These are phyloP conservation scores for Cotesia congregata DNA, from an alignment of 2,888 invertebrate species.

Conservation along the genomic window DNA sequence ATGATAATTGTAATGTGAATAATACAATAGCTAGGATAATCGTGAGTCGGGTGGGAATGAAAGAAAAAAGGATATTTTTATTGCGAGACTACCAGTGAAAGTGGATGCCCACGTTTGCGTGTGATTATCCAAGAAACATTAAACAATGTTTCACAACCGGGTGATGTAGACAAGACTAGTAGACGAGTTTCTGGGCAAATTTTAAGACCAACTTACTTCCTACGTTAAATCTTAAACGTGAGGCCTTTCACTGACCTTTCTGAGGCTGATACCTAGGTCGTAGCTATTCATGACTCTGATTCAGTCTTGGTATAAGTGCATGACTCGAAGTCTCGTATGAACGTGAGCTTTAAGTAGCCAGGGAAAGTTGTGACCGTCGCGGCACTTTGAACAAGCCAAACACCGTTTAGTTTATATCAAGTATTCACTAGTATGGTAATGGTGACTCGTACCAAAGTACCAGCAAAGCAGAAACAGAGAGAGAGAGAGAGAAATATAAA, in stretches of 20 bases:
- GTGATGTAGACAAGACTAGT: not conserved
- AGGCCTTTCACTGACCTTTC: slow-evolving; percentile 64
- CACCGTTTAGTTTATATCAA: slow-evolving; percentile 1
- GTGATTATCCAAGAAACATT: slow-evolving; percentile 4
- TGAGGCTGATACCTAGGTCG: slow-evolving; percentile 54
- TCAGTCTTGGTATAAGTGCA: slow-evolving; percentile 23
- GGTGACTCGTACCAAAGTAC: not conserved
- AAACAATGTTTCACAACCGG: slow-evolving; percentile 32
- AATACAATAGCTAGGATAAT: not conserved
- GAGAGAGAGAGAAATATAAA: slow-evolving; percentile 44
- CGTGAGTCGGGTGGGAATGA: not conserved
- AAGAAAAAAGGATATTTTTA: slow-evolving; percentile 3
- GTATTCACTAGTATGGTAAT: slow-evolving; percentile 23
- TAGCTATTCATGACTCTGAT: slow-evolving; percentile 40
- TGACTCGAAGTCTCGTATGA: slow-evolving; percentile 26
- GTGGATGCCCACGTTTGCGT: slow-evolving; percentile 9
- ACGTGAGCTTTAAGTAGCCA: slow-evolving; percentile 27
- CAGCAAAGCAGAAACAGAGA: slow-evolving; percentile 8
- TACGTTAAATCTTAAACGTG: slow-evolving; percentile 48
- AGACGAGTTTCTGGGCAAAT: slow-evolving; percentile 12
- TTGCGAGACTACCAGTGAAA: slow-evolving; percentile 26
- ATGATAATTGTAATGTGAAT: not conserved
- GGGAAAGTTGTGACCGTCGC: slow-evolving; percentile 39
- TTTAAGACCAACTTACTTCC: slow-evolving; percentile 45
- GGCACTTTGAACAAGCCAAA: slow-evolving; percentile 52